Evolutionary conservation across 2,113 vertebrate species (phyloP).

Genomic region (Scortum barcoo): DNA sequence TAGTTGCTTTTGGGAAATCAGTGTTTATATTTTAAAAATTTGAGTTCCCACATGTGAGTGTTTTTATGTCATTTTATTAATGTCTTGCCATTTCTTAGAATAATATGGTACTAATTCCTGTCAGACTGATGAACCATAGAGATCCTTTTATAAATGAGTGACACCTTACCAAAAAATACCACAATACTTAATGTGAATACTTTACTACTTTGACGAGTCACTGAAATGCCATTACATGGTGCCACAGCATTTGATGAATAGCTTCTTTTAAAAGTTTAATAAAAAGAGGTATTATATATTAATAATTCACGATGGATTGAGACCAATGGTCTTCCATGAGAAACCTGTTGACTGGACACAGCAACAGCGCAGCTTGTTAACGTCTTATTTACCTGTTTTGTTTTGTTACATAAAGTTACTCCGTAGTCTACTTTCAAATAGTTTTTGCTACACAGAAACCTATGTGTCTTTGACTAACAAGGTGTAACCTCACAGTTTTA

Average conservation of each 20-base stretch:
- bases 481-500: slow-evolving; percentile 81
- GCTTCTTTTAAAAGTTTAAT: slow-evolving; percentile 22
- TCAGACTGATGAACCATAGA: neutral
- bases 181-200: slow-evolving; percentile 12
- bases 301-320: neutral
- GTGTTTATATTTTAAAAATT: neutral
- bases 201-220: neutral
- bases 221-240: slow-evolving; percentile 8
- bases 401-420: slow-evolving; percentile 60
- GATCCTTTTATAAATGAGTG: neutral
- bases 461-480: slow-evolving; percentile 80
- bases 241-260: slow-evolving; percentile 1
- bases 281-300: slow-evolving; percentile 19
- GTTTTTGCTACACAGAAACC: slow-evolving; percentile 73
- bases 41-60: slow-evolving; percentile 11
- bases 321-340: neutral
- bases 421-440: slow-evolving; percentile 34
- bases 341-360: slow-evolving; percentile 7
- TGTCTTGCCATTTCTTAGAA: neutral
- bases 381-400: slow-evolving; percentile 12
- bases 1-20: neutral
- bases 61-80: neutral
- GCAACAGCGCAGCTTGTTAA: neutral
- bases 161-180: slow-evolving; percentile 31
- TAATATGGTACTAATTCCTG: neutral